Base-by-base conservation (phyloP, 92 coral and sea anemone genomes). In the Nematostella vectensis region DNA sequence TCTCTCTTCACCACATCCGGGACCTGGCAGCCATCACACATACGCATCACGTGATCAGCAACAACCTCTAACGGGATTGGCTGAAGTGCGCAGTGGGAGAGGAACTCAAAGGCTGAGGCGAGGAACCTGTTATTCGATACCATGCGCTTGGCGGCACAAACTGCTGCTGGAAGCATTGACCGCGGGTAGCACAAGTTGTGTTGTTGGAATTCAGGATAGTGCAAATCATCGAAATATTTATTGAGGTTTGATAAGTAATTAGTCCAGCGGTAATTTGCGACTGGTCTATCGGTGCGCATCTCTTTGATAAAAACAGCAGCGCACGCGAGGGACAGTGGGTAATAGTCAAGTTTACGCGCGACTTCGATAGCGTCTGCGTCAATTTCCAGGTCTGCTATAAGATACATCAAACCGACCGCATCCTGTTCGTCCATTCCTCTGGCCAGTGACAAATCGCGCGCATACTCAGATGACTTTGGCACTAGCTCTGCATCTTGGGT, bases 301-400 rank as follows among this genome's bases (percentile, higher is more conserved):
- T 89, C 84, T 39, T 78, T 58, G 40, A 89, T 87, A 45, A 80
- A 89, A 27, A 82, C 88, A 10, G 96, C 96, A 18, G 95, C 88
- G 29, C 96, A 89, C 13, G 96, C 89, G 9, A 89, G 71, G 2
- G 96, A 73, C 1, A 89, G 95, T 2, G 96, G 96, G 31, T 64
- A 85, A 58, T 31, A 72, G 37, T 79, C 61, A 31, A 89, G 72
- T 24, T 76, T 74, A n/a, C 60, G 27, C 3, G 71, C 68, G 6
- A 73, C 50, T 10, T 51, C 73, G 20, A 58, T 29, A 16, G 80
- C 74, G 30, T 50, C 56, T 6, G 37, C 68, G 25, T 89, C 81
- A 40, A 52, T 42, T 13, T 77, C 72, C 53, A 80, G 11, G 12
- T 64, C 78, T 44, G 89, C 75, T 12, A 89, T 71, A 27, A 57